Conservation (phyloP, 2,797 vertebrate genomes). For the Lindbergichthys nudifrons region DNA sequence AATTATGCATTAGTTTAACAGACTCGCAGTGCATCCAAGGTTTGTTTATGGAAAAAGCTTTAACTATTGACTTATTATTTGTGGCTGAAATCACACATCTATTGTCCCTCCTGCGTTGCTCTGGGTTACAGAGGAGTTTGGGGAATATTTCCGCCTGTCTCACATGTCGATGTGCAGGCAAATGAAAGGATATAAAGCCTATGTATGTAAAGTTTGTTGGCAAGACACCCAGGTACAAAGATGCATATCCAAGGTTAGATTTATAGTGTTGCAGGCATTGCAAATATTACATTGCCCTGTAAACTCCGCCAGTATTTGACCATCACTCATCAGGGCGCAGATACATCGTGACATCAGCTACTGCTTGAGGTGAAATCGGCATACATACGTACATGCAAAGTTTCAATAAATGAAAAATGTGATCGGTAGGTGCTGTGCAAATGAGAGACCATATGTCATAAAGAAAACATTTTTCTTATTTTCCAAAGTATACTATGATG, state of each 20-base stretch:
- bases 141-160: conserved; percentile 48
- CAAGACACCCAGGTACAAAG: conserved; percentile 65
- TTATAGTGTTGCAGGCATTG: conserved; percentile 55
- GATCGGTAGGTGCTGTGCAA: conserved; percentile 23
- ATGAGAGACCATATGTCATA: conserved; percentile 4
- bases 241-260: conserved; percentile 49
- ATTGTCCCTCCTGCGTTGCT: conserved; percentile 5
- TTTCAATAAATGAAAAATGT: conserved; percentile 35
- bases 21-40: neutral
- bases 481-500: neutral
- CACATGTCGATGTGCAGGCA: conserved; percentile 37
- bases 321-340: conserved; percentile 45
- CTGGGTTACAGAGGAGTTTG: conserved; percentile 41
- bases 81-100: conserved; percentile 7
- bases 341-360: conserved; percentile 58
- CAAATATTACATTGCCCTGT: conserved; percentile 70
- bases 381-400: conserved; percentile 19
- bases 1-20: neutral
- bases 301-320: conserved; percentile 58
- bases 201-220: conserved; percentile 28
- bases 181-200: conserved; percentile 51
- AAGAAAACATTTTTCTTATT: neutral
- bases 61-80: conserved; percentile 27
- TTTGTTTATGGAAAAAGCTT: conserved; percentile 4
- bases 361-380: conserved; percentile 53